Conservation (phyloP, 2,888 invertebrate species). For the Ormyrus labotus region DNA sequence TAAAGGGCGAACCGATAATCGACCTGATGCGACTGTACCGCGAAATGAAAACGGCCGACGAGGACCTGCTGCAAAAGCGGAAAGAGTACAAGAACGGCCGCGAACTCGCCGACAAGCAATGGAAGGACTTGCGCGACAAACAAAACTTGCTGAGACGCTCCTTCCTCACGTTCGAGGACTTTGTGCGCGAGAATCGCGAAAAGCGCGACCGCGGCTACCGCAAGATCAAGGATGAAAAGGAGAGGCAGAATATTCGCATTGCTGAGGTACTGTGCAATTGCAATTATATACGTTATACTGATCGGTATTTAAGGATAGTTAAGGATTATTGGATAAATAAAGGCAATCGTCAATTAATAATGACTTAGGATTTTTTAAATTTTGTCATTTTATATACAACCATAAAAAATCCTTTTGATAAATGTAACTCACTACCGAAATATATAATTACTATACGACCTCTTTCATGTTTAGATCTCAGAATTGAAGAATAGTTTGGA, state of each 20-base stretch:
- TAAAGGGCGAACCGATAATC: conserved; percentile 78
- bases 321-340: no score
- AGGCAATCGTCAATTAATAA: no score
- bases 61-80: conserved; percentile 76
- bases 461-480: conserved; percentile 71
- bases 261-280: conserved; percentile 32
- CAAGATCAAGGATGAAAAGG: conserved; percentile 79
- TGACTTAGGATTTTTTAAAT: no score
- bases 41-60: conserved; percentile 77
- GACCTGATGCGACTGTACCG: conserved; percentile 78
- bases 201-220: conserved; percentile 80
- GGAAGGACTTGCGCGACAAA: conserved; percentile 78
- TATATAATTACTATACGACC: neutral
- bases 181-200: conserved; percentile 81
- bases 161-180: conserved; percentile 81
- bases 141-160: conserved; percentile 78
- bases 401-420: no score
- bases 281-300: neutral
- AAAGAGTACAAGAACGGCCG: conserved; percentile 75
- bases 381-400: no score
- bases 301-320: no score
- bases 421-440: neutral
- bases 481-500: conserved; percentile 76
- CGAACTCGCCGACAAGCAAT: conserved; percentile 77
- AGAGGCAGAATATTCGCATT: conserved; percentile 76